Evolutionary conservation across 2,888 invertebrate species (phyloP).

Genomic region (Uropetala carovei): DNA sequence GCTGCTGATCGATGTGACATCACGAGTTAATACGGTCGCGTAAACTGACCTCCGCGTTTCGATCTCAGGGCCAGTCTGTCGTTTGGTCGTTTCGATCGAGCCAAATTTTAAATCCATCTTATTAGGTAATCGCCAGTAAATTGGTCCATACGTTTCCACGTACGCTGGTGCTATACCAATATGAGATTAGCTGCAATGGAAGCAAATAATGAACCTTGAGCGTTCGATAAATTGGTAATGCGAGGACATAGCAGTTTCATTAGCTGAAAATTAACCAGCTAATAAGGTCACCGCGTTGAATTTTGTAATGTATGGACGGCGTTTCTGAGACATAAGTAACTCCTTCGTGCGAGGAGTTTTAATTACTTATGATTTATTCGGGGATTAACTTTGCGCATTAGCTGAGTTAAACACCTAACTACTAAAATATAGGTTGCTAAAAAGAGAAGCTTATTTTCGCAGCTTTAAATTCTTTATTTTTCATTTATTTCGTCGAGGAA

Average conservation of each 20-base stretch:
- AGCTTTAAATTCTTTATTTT: too few species aligned
- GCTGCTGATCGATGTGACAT: too few species aligned
- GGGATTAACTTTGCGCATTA: neutral
- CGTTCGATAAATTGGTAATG: slow-evolving; percentile 1
- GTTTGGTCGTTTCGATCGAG: neutral
- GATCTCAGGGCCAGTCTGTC: too few species aligned
- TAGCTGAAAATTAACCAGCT: neutral
- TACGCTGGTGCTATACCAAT: neutral
- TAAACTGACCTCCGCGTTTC: neutral
- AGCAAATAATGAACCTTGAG: neutral
- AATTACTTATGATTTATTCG: neutral
- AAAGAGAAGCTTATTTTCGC: too few species aligned
- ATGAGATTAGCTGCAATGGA: slow-evolving; percentile 16
- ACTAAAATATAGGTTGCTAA: too few species aligned
- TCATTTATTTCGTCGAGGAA: too few species aligned
- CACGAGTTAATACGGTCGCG: too few species aligned
- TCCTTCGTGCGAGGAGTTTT: neutral
- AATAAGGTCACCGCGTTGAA: neutral
- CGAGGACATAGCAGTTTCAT: slow-evolving; percentile 19
- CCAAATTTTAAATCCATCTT: neutral
- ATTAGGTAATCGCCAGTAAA: neutral
- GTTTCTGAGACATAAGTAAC: neutral
- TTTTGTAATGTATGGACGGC: neutral
- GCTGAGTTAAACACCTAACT: too few species aligned
- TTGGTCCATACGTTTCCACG: neutral